A percentile compares a stretch with the other conserved stretches of the same genome.
Conservation (phyloP, 1,140 invertebrate species). For the Papilio glaucus region DNA sequence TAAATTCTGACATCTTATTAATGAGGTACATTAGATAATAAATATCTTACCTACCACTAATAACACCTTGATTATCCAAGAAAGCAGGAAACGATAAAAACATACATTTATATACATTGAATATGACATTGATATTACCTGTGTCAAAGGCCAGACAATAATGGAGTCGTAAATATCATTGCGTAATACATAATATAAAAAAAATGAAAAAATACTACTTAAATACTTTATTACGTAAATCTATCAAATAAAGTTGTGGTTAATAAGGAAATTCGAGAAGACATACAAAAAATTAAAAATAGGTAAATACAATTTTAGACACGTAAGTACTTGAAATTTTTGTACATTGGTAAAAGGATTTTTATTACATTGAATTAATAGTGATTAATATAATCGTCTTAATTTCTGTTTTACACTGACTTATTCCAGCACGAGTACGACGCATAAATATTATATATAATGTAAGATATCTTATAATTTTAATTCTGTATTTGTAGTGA, state of each 20-base stretch:
- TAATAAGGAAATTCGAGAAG: not conserved
- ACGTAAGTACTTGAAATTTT: no score
- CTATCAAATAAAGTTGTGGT: not conserved
- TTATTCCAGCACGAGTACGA: no score
- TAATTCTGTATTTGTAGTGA: no score
- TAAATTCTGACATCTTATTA: no score
- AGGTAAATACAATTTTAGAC: no score
- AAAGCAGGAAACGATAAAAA: constrained; percentile 21
- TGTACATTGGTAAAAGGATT: not conserved
- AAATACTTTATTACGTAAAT: not conserved
- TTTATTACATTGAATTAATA: not conserved
- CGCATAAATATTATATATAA: no score
- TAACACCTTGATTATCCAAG: constrained; percentile 5
- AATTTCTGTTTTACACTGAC: no score
- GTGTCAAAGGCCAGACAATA: not conserved
- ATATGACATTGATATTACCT: not conserved
- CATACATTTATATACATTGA: not conserved
- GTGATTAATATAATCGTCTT: no score
- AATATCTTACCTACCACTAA: constrained; percentile 20
- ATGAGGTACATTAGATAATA: no score
- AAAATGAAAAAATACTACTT: no score
- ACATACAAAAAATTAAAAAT: not conserved
- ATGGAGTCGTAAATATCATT: not conserved
- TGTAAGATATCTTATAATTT: no score
- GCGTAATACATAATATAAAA: not conserved